A percentile compares a stretch with the other conserved stretches of the same genome.
Conservation (phyloP, 2,797 vertebrate species). For the Onychomys arenicola region DNA sequence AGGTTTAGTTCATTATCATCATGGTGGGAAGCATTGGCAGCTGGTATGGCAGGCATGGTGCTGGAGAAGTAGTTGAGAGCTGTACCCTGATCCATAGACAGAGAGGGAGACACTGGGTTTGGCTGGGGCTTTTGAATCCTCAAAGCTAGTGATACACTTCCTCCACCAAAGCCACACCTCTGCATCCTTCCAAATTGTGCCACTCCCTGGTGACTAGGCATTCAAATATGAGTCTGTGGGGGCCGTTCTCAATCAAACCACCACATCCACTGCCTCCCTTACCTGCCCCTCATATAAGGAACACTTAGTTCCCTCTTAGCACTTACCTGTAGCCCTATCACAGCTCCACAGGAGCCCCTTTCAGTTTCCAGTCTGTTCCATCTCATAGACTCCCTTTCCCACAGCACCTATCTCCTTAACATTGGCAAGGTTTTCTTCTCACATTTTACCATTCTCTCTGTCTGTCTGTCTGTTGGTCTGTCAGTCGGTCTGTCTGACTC, state of each 20-base stretch:
- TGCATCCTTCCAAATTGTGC: background rate
- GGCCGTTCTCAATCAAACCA: background rate
- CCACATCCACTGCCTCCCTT: background rate
- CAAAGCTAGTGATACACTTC: background rate
- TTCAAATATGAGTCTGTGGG: background rate
- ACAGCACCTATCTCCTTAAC: background rate
- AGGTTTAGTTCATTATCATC: background rate
- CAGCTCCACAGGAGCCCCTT: background rate
- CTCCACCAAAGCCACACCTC: background rate
- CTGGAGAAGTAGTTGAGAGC: background rate
- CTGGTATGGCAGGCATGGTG: background rate
- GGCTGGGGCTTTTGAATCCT: background rate
- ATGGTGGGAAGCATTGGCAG: background rate
- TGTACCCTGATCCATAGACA: background rate
- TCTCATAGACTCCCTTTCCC: background rate
- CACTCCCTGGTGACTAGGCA: background rate
- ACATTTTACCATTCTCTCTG: background rate
- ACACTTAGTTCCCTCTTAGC: background rate
- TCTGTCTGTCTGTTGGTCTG: background rate
- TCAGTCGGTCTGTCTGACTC: background rate
- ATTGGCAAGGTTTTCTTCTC: background rate
- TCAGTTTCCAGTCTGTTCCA: background rate
- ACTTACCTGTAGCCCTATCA: background rate
- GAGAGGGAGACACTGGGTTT: background rate
- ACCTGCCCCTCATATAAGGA: background rate